A percentile compares a stretch with the other conserved stretches of the same genome.
Evolutionary conservation across 2,113 vertebrate species (phyloP).

Genomic region (Cyanoliseus patagonus): DNA sequence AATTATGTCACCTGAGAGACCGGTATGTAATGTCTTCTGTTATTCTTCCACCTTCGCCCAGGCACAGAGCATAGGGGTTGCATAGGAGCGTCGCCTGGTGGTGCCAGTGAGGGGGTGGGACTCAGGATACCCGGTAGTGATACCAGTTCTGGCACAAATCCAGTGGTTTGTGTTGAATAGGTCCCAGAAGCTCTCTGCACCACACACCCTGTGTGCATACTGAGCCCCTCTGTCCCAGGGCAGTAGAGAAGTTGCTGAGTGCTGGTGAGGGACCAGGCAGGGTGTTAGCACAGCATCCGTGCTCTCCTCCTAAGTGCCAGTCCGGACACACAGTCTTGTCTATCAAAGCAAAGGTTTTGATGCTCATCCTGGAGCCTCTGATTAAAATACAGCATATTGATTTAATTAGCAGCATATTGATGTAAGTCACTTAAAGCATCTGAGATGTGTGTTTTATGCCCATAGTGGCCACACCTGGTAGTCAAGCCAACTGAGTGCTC

Average conservation of each 20-base stretch:
- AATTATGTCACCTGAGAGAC: constrained; percentile 57
- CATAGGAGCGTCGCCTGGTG: neutral
- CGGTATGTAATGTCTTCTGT: constrained; percentile 33
- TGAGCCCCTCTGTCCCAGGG: neutral
- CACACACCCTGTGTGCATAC: fast-evolving
- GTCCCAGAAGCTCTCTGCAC: neutral
- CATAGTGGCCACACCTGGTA: neutral
- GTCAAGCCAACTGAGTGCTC: neutral
- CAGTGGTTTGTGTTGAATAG: neutral
- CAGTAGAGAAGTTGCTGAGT: neutral
- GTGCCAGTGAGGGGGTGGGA: neutral
- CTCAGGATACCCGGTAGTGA: neutral
- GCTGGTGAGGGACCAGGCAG: neutral
- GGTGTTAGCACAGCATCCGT: neutral
- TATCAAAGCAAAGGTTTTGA: neutral
- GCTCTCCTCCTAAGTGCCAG: neutral
- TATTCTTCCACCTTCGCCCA: neutral
- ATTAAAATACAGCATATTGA: neutral
- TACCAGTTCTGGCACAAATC: neutral
- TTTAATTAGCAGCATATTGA: too few species aligned
- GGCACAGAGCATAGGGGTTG: neutral
- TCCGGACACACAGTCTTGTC: neutral
- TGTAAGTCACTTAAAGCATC: neutral
- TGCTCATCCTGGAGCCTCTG: neutral
- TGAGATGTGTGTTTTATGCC: neutral